These are phyloP conservation scores for Sarcophaga variegata DNA, from an alignment of 2,888 invertebrate species.

Conservation along the genomic window DNA sequence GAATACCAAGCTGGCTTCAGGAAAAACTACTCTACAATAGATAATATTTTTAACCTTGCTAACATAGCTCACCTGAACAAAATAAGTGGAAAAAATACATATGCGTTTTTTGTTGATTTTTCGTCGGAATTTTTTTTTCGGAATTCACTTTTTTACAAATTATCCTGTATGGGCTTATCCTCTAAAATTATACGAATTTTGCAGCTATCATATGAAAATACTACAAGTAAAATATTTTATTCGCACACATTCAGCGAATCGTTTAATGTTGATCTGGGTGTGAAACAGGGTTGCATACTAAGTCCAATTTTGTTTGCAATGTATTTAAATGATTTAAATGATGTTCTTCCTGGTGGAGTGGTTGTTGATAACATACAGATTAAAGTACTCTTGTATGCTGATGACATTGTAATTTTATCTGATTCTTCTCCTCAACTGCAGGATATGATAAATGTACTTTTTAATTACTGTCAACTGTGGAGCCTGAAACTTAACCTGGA, in stretches of 20 bases:
- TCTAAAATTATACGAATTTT: slow-evolving; percentile 28
- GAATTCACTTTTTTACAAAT: slow-evolving; percentile 35
- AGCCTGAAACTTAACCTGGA: no score
- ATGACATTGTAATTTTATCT: slow-evolving; percentile 39
- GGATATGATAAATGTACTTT: no score
- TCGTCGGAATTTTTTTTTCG: slow-evolving; percentile 43
- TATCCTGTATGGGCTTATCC: slow-evolving; percentile 24
- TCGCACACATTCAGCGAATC: not conserved
- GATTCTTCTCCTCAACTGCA: not conserved
- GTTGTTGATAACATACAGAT: not conserved
- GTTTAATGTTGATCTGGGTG: slow-evolving; percentile 20
- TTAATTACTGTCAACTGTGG: no score
- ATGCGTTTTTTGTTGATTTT: slow-evolving; percentile 49
- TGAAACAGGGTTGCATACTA: slow-evolving; percentile 18
- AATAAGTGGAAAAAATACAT: slow-evolving; percentile 20
- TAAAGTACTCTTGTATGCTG: slow-evolving; percentile 47
- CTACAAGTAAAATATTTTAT: slow-evolving; percentile 12
- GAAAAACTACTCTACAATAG: no score
- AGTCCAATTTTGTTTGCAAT: not conserved
- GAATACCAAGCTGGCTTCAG: no score
- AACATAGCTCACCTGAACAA: not conserved
- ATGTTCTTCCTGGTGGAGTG: not conserved
- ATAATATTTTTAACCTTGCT: not conserved
- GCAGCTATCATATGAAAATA: slow-evolving; percentile 1
- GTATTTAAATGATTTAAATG: slow-evolving; percentile 1